A percentile compares a stretch with the other conserved stretches of the same genome.
Conservation (phyloP, 2,113 vertebrate species). For the Lethenteron reissneri region DNA sequence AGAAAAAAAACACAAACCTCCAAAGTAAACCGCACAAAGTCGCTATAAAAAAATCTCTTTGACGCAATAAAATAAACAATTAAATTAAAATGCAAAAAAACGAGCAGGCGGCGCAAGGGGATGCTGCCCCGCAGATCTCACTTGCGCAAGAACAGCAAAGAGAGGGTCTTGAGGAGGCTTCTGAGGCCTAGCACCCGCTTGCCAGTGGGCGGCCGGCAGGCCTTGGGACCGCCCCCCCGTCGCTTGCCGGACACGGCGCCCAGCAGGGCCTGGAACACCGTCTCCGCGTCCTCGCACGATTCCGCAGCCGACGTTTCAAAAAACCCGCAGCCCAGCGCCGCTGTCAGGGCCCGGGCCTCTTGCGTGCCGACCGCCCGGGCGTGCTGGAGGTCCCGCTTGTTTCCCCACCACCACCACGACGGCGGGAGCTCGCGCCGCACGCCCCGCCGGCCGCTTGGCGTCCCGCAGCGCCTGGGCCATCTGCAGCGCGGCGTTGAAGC, state of each 20-base stretch:
- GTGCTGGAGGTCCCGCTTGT: constrained; percentile 24
- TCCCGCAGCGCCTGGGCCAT: constrained; percentile 20
- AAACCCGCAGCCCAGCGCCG: constrained; percentile 19
- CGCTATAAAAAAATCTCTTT: too few relatives aligned
- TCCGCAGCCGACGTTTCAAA: constrained; percentile 26
- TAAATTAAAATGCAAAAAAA: too few relatives aligned
- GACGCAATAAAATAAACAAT: too few relatives aligned
- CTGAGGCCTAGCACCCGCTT: constrained; percentile 18
- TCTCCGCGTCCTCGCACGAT: constrained; percentile 20
- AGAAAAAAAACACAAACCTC: too few relatives aligned
- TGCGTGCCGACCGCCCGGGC: constrained; percentile 19
- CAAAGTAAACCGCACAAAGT: too few relatives aligned
- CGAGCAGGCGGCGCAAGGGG: too few relatives aligned
- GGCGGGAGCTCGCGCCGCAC: constrained; percentile 9
- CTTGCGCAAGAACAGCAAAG: constrained; percentile 12
- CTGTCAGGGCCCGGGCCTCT: constrained; percentile 19
- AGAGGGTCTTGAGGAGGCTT: constrained; percentile 21
- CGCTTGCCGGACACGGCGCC: constrained; percentile 16
- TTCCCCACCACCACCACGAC: constrained; percentile 20
- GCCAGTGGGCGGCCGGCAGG: constrained; percentile 3
- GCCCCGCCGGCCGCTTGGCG: constrained; percentile 12
- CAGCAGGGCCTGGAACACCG: constrained; percentile 23
- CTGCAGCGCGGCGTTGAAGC: constrained; percentile 20
- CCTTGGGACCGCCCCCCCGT: not conserved
- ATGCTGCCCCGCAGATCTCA: too few relatives aligned